Percentiles rank a stretch among this genome's conserved stretches.
Evolutionary conservation across 2,888 invertebrate genomes (phyloP).

Genomic region (Deroplatys truncata): DNA sequence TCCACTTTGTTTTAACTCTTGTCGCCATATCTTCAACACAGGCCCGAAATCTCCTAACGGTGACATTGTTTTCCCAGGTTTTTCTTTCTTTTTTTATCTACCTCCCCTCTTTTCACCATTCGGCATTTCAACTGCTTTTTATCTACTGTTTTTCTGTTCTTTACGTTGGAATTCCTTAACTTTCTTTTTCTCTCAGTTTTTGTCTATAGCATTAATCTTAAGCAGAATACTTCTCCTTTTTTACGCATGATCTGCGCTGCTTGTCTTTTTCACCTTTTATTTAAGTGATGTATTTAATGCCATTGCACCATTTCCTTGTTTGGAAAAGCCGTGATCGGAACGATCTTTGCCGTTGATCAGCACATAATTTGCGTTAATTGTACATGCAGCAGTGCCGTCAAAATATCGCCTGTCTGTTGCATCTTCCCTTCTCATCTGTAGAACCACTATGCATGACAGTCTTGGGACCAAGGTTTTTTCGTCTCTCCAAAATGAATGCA

Average conservation of each 20-base stretch:
- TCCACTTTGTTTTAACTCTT: constrained; percentile 30
- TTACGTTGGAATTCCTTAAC: constrained; percentile 3
- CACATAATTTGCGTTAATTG: constrained; percentile 1
- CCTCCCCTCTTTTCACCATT: background rate
- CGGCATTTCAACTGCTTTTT: constrained; percentile 9
- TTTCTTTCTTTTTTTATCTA: background rate
- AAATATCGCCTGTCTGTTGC: background rate
- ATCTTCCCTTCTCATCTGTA: background rate
- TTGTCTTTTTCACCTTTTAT: constrained; percentile 18
- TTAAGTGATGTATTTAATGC: constrained; percentile 24
- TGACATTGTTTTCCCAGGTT: constrained; percentile 25
- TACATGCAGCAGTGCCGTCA: background rate
- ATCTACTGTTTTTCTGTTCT: constrained; percentile 9
- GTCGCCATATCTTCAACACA: constrained; percentile 27
- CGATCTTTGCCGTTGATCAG: background rate
- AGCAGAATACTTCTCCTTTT: background rate
- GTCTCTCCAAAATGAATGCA: too few species aligned
- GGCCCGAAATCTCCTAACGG: constrained; percentile 28
- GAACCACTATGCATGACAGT: background rate
- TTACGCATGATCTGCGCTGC: constrained; percentile 9
- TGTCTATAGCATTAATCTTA: constrained; percentile 12
- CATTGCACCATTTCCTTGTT: constrained; percentile 2
- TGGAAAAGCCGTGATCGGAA: constrained; percentile 12
- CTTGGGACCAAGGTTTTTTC: too few species aligned
- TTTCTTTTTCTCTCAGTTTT: background rate